Conservation (phyloP, 2,113 vertebrate genomes). For the Caranx melampygus region DNA sequence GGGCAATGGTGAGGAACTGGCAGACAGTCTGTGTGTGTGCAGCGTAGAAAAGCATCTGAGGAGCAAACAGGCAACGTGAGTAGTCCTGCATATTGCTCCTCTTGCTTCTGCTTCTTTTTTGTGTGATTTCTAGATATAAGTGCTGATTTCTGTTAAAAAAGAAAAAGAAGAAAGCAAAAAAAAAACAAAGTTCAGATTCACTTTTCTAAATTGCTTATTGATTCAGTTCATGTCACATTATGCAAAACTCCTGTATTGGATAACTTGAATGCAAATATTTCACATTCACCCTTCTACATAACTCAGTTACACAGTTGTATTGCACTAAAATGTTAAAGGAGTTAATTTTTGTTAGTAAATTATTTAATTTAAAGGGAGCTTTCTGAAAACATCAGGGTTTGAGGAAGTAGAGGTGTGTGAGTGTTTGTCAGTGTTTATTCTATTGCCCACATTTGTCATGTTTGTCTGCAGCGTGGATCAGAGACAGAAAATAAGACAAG, state of each 20-base stretch:
- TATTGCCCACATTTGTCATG: background rate
- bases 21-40: background rate
- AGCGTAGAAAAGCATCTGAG: background rate
- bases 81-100: background rate
- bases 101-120: too few relatives aligned
- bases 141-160: too few relatives aligned
- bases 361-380: background rate
- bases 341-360: background rate
- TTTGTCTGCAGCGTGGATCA: background rate
- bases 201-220: too few relatives aligned
- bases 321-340: background rate
- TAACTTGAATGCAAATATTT: background rate
- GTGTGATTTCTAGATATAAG: too few relatives aligned
- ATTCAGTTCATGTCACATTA: background rate
- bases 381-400: background rate
- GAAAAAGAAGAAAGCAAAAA: too few relatives aligned
- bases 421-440: constrained; percentile 2
- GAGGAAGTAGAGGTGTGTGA: background rate
- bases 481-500: background rate
- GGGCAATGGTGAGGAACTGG: background rate
- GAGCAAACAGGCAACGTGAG: background rate
- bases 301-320: background rate
- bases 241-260: background rate
- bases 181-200: too few relatives aligned
- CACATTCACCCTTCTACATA: background rate